Evolutionary conservation across 2,113 vertebrate species (phyloP).

Genomic region (Ctenomys sociabilis): DNA sequence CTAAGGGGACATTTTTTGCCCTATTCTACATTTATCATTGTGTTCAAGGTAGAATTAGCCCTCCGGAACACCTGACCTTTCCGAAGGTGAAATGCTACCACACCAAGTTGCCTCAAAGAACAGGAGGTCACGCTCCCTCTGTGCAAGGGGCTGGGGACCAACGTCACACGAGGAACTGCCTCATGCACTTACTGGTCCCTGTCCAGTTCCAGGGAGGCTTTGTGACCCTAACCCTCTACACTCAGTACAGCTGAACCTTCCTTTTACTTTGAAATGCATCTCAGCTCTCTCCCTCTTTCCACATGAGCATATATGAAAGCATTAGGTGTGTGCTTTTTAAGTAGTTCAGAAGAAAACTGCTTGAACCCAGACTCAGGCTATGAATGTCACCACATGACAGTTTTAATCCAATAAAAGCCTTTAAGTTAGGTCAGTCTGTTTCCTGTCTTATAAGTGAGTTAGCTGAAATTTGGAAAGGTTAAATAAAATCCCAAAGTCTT

Average conservation of each 20-base stretch:
- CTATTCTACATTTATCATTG: background rate
- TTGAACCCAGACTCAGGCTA: background rate
- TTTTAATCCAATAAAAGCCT: conserved; percentile 10
- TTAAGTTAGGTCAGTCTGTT: background rate
- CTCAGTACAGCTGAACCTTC: background rate
- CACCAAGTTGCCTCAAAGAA: background rate
- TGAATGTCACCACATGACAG: background rate
- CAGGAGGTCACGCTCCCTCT: background rate
- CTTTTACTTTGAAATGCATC: conserved; percentile 30
- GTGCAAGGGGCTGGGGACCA: background rate
- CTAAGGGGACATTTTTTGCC: background rate
- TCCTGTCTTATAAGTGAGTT: background rate
- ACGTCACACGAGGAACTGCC: conserved; percentile 11
- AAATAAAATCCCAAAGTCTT: background rate
- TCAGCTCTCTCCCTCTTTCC: conserved; percentile 15
- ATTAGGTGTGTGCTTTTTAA: background rate
- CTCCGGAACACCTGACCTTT: background rate
- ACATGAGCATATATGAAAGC: no score
- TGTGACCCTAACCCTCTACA: background rate
- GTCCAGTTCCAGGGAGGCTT: background rate
- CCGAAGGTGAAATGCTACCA: background rate
- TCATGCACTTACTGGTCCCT: background rate
- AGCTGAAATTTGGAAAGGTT: background rate
- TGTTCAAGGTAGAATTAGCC: background rate
- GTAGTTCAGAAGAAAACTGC: background rate